A percentile compares a stretch with the other conserved stretches of the same genome.
Conservation (phyloP, 2,888 invertebrate species). For the Malachius bipustulatus region DNA sequence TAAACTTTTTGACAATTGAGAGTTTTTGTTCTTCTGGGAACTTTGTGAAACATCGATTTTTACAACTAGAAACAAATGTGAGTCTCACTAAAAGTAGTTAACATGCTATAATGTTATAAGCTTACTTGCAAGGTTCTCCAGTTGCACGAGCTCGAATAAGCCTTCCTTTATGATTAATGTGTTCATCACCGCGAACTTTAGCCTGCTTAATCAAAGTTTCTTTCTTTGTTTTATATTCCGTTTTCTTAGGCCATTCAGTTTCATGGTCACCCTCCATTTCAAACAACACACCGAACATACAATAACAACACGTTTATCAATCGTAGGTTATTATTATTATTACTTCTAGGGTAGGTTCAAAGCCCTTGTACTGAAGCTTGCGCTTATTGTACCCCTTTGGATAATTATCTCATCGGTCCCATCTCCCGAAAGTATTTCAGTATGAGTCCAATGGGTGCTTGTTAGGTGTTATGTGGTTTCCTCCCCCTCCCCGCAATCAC, state of each 20-base stretch:
- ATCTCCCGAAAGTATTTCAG: no score
- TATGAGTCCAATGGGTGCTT: no score
- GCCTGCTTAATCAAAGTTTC: slow-evolving; percentile 11
- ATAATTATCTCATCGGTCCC: no score
- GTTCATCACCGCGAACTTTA: slow-evolving; percentile 13
- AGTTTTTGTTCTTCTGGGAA: slow-evolving; percentile 4
- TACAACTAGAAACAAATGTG: background rate
- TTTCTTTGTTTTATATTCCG: slow-evolving; percentile 9
- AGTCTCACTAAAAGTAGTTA: background rate
- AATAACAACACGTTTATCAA: no score
- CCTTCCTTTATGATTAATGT: slow-evolving; percentile 13
- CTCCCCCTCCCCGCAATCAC: background rate
- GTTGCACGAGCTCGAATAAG: slow-evolving; percentile 6
- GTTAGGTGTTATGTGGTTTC: no score
- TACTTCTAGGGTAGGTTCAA: no score
- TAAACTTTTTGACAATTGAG: slow-evolving; percentile 9
- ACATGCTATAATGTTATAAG: slow-evolving; percentile 1
- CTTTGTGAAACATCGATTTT: slow-evolving; percentile 1
- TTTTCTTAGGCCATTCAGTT: slow-evolving; percentile 12
- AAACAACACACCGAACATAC: no score
- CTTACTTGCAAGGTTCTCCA: slow-evolving; percentile 5
- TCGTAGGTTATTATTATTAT: no score
- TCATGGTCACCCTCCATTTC: no score
- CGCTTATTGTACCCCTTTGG: no score
- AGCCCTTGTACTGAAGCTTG: no score